Evolutionary conservation across 2,888 invertebrate genomes (phyloP).

Genomic region (Phortica magna): DNA sequence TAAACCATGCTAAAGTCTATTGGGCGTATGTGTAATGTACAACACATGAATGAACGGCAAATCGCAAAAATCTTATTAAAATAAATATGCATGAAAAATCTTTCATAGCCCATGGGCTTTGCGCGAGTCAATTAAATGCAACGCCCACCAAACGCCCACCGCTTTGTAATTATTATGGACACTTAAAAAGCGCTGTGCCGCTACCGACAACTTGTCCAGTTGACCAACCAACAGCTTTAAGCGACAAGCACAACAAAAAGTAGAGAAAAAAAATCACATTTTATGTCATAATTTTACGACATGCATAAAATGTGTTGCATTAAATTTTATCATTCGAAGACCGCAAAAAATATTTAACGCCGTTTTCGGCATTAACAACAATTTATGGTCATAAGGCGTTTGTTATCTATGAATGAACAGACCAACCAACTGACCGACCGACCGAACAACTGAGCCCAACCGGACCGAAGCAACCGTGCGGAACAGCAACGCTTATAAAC

Average conservation of each 20-base stretch:
- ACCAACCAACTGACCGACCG: too few relatives aligned
- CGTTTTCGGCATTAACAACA: slow-evolving; percentile 43
- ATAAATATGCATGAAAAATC: background rate
- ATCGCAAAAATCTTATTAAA: background rate
- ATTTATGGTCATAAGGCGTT: slow-evolving; percentile 51
- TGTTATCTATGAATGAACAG: slow-evolving; percentile 55
- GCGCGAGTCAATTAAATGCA: slow-evolving; percentile 51
- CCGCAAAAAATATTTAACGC: slow-evolving; percentile 15
- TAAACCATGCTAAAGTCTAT: slow-evolving; percentile 18
- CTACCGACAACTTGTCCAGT: slow-evolving; percentile 23
- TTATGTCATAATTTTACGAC: slow-evolving; percentile 59
- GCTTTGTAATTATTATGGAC: slow-evolving; percentile 8
- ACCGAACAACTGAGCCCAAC: background rate
- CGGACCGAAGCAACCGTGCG: background rate
- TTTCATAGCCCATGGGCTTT: background rate
- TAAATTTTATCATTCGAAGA: slow-evolving; percentile 46
- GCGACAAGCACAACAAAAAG: background rate
- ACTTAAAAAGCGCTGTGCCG: background rate
- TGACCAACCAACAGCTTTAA: slow-evolving; percentile 42
- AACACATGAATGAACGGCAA: background rate
- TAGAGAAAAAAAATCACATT: slow-evolving; percentile 1
- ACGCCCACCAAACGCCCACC: slow-evolving; percentile 3
- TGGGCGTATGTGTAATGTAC: slow-evolving; percentile 51
- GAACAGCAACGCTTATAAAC: background rate
- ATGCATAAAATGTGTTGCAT: slow-evolving; percentile 51